Evolutionary conservation across 2,113 vertebrate genomes (phyloP).

Genomic region (Cygnus buccinator): DNA sequence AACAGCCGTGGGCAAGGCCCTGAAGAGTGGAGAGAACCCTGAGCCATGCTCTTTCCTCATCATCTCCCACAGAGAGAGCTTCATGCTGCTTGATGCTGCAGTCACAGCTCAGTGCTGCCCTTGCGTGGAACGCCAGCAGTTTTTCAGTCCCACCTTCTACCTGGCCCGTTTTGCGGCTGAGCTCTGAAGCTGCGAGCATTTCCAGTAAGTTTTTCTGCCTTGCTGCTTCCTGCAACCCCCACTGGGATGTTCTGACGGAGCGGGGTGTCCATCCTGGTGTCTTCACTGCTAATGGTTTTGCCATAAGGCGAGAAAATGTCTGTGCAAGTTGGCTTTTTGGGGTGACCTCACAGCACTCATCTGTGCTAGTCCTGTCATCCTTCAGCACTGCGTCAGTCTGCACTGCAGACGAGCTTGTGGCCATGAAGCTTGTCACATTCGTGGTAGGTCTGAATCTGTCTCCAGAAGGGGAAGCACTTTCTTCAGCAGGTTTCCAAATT

Average conservation of each 20-base stretch:
- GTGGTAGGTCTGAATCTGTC: neutral
- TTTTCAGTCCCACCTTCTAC: neutral
- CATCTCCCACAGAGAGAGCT: neutral
- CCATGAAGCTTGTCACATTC: neutral
- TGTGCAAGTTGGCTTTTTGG: neutral
- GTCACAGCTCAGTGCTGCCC: neutral
- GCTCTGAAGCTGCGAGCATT: neutral
- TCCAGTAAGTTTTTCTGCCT: neutral
- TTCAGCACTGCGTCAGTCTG: neutral
- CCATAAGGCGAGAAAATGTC: neutral
- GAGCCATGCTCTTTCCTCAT: neutral
- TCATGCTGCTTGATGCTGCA: neutral
- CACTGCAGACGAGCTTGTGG: neutral
- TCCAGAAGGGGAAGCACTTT: neutral
- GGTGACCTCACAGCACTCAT: neutral
- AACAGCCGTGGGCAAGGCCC: neutral
- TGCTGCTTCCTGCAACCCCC: neutral
- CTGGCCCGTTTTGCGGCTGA: neutral
- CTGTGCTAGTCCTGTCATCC: neutral
- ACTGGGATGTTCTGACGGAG: neutral
- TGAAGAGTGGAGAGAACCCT: neutral
- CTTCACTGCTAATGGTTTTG: neutral
- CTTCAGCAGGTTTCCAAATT: rapidly evolving
- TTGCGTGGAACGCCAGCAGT: neutral
- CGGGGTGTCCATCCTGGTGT: neutral